These are phyloP conservation scores for Psilopogon haemacephalus DNA, from an alignment of 2,113 vertebrate genomes.

Conservation along the genomic window DNA sequence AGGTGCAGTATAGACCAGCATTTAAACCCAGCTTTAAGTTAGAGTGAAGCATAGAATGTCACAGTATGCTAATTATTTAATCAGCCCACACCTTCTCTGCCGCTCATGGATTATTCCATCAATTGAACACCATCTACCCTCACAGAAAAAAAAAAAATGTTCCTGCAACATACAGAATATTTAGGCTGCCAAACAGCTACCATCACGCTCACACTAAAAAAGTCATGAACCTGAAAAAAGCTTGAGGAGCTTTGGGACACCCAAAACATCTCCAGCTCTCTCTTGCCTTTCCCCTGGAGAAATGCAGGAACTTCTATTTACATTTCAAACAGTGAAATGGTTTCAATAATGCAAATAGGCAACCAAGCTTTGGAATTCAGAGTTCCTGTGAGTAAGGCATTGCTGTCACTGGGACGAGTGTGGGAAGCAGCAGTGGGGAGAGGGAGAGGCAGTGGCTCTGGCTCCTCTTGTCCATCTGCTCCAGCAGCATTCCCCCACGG, in stretches of 20 bases:
- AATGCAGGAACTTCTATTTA: not conserved
- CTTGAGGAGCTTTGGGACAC: not conserved
- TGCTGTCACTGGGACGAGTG: not conserved
- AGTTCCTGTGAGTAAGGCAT: not conserved
- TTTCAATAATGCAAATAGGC: conserved; percentile 11
- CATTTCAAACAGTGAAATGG: not conserved
- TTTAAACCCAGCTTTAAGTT: conserved; percentile 58
- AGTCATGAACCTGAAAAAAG: not conserved
- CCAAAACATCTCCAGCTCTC: not conserved
- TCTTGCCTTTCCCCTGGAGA: not conserved
- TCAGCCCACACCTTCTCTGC: conserved; percentile 60
- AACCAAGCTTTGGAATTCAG: not conserved
- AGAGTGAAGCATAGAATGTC: conserved; percentile 44
- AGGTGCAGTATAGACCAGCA: not conserved
- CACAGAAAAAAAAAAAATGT: conserved; percentile 47
- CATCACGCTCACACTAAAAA: not conserved
- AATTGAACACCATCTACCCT: conserved; percentile 58
- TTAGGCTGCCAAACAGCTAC: conserved; percentile 10
- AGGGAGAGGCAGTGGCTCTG: accelerated
- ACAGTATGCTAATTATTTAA: conserved; percentile 65
- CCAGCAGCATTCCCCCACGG: accelerated
- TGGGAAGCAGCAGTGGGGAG: not conserved
- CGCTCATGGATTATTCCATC: conserved; percentile 62
- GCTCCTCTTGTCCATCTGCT: not conserved
- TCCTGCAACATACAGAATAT: conserved; percentile 43